These are phyloP conservation scores for Heliopora coerulea DNA, from an alignment of 92 coral and sea anemone species.

Conservation along the genomic window DNA sequence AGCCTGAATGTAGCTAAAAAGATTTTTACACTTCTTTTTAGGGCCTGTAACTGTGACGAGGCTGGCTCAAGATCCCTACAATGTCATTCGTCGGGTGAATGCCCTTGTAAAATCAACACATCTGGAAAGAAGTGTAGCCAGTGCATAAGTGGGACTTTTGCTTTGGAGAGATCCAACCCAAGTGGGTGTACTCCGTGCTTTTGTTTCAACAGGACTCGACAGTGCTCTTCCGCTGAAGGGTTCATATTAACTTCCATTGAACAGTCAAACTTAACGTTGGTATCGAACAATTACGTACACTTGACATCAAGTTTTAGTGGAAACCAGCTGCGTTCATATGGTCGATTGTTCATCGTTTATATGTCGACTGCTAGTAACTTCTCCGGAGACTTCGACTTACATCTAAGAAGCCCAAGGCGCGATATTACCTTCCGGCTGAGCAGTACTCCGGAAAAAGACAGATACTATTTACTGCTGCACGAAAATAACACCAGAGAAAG, in stretches of 20 bases:
- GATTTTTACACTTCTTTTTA: slow-evolving; percentile 1
- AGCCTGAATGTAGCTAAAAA: no score
- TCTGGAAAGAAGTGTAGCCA: slow-evolving; percentile 66
- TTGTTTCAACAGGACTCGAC: slow-evolving; percentile 71
- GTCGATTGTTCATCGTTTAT: slow-evolving; percentile 52
- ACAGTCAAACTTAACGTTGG: slow-evolving; percentile 22
- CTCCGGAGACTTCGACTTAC: slow-evolving; percentile 41
- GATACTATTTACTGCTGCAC: slow-evolving; percentile 65
- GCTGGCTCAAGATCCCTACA: slow-evolving; percentile 78
- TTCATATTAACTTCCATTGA: slow-evolving; percentile 45
- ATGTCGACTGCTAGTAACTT: slow-evolving; percentile 27
- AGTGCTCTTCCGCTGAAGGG: slow-evolving; percentile 71
- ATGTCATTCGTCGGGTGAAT: slow-evolving; percentile 73
- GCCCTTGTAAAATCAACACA: slow-evolving; percentile 79
- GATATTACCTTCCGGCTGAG: slow-evolving; percentile 36
- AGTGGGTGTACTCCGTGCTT: slow-evolving; percentile 91
- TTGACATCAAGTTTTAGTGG: slow-evolving; percentile 43
- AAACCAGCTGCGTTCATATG: slow-evolving; percentile 65
- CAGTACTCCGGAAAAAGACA: slow-evolving; percentile 40
- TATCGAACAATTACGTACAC: background rate
- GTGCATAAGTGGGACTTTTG: slow-evolving; percentile 70
- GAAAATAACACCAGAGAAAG: slow-evolving; percentile 53
- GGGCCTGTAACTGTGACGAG: slow-evolving; percentile 78
- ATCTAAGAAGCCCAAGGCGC: slow-evolving; percentile 26
- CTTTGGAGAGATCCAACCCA: slow-evolving; percentile 73